These are phyloP conservation scores for Catocala nupta DNA, from an alignment of 2,888 invertebrate species.

Conservation along the genomic window DNA sequence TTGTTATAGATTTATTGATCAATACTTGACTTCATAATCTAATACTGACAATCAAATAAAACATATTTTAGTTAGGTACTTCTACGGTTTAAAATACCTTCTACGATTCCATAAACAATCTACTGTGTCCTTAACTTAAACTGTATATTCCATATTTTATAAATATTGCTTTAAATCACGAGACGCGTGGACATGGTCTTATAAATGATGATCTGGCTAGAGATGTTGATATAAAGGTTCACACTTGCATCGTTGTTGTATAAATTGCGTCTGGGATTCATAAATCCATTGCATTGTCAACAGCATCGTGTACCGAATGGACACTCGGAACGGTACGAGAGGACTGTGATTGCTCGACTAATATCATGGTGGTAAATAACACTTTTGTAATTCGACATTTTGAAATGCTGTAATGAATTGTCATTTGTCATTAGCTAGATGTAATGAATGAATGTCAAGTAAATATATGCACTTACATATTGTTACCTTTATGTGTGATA, in stretches of 20 bases:
- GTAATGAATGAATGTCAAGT: conserved; percentile 11
- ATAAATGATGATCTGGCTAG: conserved; percentile 70
- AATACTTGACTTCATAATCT: too few relatives aligned
- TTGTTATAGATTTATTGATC: too few relatives aligned
- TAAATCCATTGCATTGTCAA: conserved; percentile 64
- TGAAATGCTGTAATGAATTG: conserved; percentile 38
- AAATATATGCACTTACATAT: conserved; percentile 12
- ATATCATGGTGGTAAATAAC: conserved; percentile 46
- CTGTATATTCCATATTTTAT: conserved; percentile 51
- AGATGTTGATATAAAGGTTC: conserved; percentile 75
- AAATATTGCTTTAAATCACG: conserved; percentile 58
- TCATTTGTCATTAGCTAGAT: conserved; percentile 21
- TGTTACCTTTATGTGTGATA: neutral
- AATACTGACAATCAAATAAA: too few relatives aligned
- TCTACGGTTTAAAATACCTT: too few relatives aligned
- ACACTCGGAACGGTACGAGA: conserved; percentile 41
- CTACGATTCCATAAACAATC: conserved; percentile 20
- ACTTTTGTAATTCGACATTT: conserved; percentile 40
- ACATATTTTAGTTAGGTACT: too few relatives aligned
- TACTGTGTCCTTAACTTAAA: conserved; percentile 43
- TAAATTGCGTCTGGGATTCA: conserved; percentile 51
- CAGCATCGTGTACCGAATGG: conserved; percentile 49
- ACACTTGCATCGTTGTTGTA: conserved; percentile 62
- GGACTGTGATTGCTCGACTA: conserved; percentile 50
- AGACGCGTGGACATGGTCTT: conserved; percentile 56